Percentiles rank a stretch among this genome's conserved stretches.
Evolutionary conservation across 2,113 vertebrate species (phyloP).

Genomic region (Cavia porcellus): DNA sequence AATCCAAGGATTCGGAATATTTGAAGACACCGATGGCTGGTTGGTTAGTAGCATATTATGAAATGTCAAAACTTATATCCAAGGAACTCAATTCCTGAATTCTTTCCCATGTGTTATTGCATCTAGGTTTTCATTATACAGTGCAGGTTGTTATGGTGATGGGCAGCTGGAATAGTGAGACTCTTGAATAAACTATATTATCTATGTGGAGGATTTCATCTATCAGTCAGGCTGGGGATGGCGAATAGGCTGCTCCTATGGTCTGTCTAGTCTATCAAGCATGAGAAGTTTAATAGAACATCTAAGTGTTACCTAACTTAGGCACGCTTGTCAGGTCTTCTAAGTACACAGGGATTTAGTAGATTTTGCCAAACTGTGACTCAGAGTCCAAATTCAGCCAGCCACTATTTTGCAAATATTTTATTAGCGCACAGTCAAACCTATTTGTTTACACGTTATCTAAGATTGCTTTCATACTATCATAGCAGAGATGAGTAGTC

Average conservation of each 20-base stretch:
- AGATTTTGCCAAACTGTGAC: background rate
- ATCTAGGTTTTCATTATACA: conserved; percentile 60
- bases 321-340: background rate
- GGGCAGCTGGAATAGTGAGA: conserved; percentile 52
- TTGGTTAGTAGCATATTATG: conserved; percentile 33
- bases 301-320: background rate
- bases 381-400: background rate
- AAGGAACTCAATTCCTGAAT: conserved; percentile 22
- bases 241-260: background rate
- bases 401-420: background rate
- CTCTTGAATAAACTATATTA: conserved; percentile 47
- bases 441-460: background rate
- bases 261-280: conserved; percentile 4
- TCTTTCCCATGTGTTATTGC: conserved; percentile 32
- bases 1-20: conserved; percentile 25
- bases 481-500: background rate
- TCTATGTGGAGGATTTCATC: conserved; percentile 56
- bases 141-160: conserved; percentile 69
- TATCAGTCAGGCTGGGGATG: conserved; percentile 43
- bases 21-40: background rate
- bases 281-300: background rate
- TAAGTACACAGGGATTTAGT: background rate
- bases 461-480: background rate
- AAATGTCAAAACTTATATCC: conserved; percentile 65
- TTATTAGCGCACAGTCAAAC: background rate